Conservation (phyloP, 2,113 vertebrate species). For the Chiloscyllium plagiosum region DNA sequence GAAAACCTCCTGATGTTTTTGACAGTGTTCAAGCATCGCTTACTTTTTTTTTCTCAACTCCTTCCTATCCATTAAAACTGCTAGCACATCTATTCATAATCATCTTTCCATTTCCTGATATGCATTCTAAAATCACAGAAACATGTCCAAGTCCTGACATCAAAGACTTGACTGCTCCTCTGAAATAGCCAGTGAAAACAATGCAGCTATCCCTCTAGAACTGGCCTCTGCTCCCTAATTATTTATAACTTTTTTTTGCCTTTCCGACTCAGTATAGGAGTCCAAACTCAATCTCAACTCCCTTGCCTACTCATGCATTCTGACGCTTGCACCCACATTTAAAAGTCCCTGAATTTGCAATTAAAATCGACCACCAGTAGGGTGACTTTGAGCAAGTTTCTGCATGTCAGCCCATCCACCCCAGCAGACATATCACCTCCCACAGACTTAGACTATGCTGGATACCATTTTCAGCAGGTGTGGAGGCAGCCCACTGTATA, state of each 20-base stretch:
- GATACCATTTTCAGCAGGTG: accelerated
- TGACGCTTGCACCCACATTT: slow-evolving; percentile 45
- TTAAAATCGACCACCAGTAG: slow-evolving; percentile 43
- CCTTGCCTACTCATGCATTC: slow-evolving; percentile 37
- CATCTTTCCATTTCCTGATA: neutral
- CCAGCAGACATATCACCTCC: slow-evolving; percentile 35
- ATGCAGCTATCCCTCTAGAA: slow-evolving; percentile 64
- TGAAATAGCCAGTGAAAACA: slow-evolving; percentile 51
- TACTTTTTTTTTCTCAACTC: neutral
- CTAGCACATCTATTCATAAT: neutral
- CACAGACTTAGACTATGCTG: neutral
- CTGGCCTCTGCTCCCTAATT: slow-evolving; percentile 61
- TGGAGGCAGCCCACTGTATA: neutral
- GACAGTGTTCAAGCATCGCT: neutral
- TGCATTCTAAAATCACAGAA: too few species aligned
- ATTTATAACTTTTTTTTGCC: slow-evolving; percentile 66
- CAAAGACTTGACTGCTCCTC: neutral
- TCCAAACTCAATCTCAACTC: slow-evolving; percentile 55
- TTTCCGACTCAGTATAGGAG: slow-evolving; percentile 51
- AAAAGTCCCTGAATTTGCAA: slow-evolving; percentile 47
- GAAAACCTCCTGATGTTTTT: slow-evolving; percentile 34
- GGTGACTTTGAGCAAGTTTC: slow-evolving; percentile 40
- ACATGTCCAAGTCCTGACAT: neutral
- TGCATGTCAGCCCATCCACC: slow-evolving; percentile 34
- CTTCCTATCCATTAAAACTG: neutral